Evolutionary conservation across 2,797 vertebrate species (phyloP), one percentile per base, ranked within the genome.

Genomic region (Epinephelus coioides): DNA sequence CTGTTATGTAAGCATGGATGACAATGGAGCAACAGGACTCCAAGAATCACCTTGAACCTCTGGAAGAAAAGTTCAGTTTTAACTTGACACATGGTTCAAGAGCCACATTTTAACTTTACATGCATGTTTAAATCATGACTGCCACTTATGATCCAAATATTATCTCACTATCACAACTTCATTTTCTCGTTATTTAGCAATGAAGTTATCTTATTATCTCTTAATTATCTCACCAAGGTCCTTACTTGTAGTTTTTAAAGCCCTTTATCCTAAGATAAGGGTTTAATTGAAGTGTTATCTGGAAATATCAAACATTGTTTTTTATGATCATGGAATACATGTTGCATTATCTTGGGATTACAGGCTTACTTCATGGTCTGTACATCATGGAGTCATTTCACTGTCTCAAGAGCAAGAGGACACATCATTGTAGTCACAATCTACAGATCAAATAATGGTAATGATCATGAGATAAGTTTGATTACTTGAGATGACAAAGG

Each of bases 141-240:
- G 50, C 5, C 62, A 66, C 51, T 77, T 75, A 56, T 73, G 73
- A 61, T 17, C 50, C 9, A 1, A 60, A 69, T 43, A 19, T 25
- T 69, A 81, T 86, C 56, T 54, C 18, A 5, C 18, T 27, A 63
- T 82, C 19, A 53, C 17, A 4, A 70, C 38, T 55, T 68, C 3
- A 72, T 81, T 59, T 49, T 68, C 72, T 40, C 59, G 46, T 72
- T 75, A 62, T 60, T 73, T 62, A 4, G 15, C 61, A 69, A 59
- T 79, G 65, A 69, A 18, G 30, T 64, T 79, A 85, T 90, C 87
- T 69, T 81, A 46, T 83, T 63, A 84, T 87, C 65, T 69, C 44
- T 64, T 73, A 78, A 88, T 88, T 67, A 70, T 85, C 78, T 64
- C 57, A 82, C 66, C 73, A 64, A 72, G 40, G 67, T 76, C 77